Evolutionary conservation across 2,888 invertebrate species (phyloP), one percentile per base, ranked within the genome.

Genomic region (Sarcophaga variegata): DNA sequence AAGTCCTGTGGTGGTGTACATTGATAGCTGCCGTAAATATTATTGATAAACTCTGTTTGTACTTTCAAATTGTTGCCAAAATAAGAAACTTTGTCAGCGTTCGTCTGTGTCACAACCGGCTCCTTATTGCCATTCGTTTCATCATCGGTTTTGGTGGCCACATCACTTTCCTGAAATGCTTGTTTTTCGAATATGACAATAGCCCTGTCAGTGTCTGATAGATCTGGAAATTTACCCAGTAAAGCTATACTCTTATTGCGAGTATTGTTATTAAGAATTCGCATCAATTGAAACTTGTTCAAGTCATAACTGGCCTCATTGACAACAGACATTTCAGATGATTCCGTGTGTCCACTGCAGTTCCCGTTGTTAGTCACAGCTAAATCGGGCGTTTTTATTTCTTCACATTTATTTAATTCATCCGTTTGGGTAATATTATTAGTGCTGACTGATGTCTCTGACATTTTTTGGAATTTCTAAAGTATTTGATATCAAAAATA

Each of bases 1-100:
- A 95, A 92, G 49, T 95, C 93, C 27, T 94, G 90, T 8, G 93
- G 94, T 0, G 96, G 96, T 89, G 95, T 95, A 93, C 96, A 97
- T 91, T 96, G 95, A 92, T 96, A 98, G 91, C 96, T 96, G 17
- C 96, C 96, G 92, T 98, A 98, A 91, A 97, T 96, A 92, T 98
- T 97, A 94, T 98, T 98, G 49, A 96, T 95, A 91, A 97, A 97
- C 82, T 95, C 94, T 88, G 96, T 95, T 54, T 94, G 94, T 3
- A 96, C 93, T 83, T 93, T 93, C 27, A 95, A 95, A 1, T 95
- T 95, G 12, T 93, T 93, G 54, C 95, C 95, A 90, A 97, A 96
- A 91, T 95, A 96, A 20, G 89, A 90, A 1, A 89, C 89, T 71
- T 87, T 85, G 62, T 37, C 8, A 37, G 37, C 37, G 2, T 8